Evolutionary conservation across 2,888 invertebrate genomes (phyloP).

Genomic region (Campoletis raptor): DNA sequence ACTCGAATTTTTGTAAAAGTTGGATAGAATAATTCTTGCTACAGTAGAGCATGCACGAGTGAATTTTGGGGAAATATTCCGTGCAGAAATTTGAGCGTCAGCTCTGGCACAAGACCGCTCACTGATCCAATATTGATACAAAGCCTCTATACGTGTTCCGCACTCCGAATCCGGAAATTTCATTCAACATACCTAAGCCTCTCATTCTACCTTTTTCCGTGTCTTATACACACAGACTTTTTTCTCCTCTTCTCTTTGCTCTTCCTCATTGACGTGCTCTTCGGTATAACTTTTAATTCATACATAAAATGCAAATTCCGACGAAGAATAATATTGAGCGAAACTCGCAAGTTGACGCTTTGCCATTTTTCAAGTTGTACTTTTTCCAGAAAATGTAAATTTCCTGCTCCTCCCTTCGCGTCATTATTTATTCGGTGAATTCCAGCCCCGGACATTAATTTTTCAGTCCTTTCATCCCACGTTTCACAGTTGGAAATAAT

Average conservation of each 20-base stretch:
- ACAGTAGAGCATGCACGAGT: conserved; percentile 16
- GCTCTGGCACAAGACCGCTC: conserved; percentile 49
- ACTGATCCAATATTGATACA: conserved; percentile 65
- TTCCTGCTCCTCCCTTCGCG: not conserved
- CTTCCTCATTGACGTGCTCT: not conserved
- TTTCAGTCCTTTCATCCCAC: not conserved
- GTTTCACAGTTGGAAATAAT: not conserved
- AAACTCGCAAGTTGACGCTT: not conserved
- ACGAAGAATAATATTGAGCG: conserved; percentile 12
- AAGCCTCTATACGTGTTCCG: conserved; percentile 49
- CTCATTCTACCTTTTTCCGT: conserved; percentile 9
- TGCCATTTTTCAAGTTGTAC: conserved; percentile 6
- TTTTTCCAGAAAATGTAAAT: not conserved
- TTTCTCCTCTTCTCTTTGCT: conserved; percentile 8
- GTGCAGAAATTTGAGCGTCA: conserved; percentile 57
- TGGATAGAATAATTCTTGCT: conserved; percentile 10
- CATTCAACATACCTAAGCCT: conserved; percentile 23
- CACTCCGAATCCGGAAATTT: conserved; percentile 42
- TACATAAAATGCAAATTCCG: conserved; percentile 43
- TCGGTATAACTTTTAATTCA: conserved; percentile 34
- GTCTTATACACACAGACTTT: conserved; percentile 8
- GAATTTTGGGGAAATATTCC: conserved; percentile 61
- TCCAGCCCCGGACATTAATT: not conserved
- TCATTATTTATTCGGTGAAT: not conserved
- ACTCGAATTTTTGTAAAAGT: not conserved